Conservation (phyloP, 1,140 invertebrate genomes). For the Sycophila sp. region DNA sequence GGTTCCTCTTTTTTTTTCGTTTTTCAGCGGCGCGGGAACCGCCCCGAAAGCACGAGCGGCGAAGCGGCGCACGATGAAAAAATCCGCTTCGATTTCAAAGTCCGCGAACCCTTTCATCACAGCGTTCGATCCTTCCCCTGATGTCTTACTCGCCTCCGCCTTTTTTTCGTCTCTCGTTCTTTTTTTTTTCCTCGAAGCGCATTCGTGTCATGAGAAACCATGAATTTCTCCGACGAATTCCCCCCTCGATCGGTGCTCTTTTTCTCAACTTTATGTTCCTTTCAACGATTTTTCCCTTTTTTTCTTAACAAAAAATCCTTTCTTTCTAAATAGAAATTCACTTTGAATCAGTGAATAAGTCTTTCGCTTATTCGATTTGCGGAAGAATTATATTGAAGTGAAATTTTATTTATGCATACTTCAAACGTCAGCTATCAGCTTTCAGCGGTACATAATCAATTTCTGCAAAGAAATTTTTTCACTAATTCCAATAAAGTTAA, state of each 20-base stretch:
- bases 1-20: neutral
- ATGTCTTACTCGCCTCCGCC: neutral
- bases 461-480: too few relatives aligned
- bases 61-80: neutral
- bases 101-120: constrained; percentile 16
- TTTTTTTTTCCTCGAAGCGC: neutral
- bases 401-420: too few relatives aligned
- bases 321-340: too few relatives aligned
- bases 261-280: too few relatives aligned
- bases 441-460: too few relatives aligned
- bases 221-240: neutral
- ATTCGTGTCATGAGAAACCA: neutral
- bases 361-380: too few relatives aligned
- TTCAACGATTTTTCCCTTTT: too few relatives aligned
- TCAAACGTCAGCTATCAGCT: too few relatives aligned
- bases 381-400: too few relatives aligned
- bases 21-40: neutral
- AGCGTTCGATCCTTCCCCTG: neutral
- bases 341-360: too few relatives aligned
- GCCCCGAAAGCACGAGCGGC: neutral
- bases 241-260: neutral
- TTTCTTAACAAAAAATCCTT: too few relatives aligned
- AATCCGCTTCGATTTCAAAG: constrained; percentile 24
- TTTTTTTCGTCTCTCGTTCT: constrained; percentile 14
- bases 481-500: too few relatives aligned